Percentiles rank a stretch among this genome's conserved stretches.
These are phyloP conservation scores for Antigone vipio DNA, from an alignment of 2,113 vertebrate species.

Conservation along the genomic window DNA sequence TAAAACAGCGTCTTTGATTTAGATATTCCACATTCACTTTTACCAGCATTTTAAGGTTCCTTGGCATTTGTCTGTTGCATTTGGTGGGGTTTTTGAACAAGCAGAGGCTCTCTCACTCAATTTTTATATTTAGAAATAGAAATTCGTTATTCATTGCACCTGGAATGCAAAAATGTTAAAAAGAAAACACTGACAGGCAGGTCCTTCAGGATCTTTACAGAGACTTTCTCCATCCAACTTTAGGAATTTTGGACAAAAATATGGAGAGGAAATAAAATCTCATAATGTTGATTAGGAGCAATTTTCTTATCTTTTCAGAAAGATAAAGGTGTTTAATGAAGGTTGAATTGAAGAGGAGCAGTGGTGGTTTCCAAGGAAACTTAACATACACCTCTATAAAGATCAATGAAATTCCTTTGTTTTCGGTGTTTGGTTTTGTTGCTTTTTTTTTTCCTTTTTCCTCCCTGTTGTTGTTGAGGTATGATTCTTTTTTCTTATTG, in stretches of 20 bases:
- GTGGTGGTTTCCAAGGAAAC: neutral
- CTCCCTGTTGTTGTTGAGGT: neutral
- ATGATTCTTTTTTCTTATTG: neutral
- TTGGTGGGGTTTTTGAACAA: neutral
- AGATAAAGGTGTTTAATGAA: neutral
- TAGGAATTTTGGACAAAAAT: neutral
- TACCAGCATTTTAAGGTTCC: neutral
- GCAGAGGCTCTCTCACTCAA: neutral
- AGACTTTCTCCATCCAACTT: neutral
- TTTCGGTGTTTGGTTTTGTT: fast-evolving
- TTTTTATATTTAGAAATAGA: neutral
- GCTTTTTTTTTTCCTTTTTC: neutral
- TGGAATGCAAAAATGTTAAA: neutral
- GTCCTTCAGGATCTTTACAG: neutral
- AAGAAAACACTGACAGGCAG: neutral
- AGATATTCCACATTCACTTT: neutral
- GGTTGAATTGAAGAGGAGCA: neutral
- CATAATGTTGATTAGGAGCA: neutral
- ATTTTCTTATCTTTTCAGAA: neutral
- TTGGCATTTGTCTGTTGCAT: neutral
- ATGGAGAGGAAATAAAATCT: neutral
- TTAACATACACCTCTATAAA: neutral
- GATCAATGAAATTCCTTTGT: neutral
- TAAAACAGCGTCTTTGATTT: neutral
- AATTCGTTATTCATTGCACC: neutral